phyloP scores from a whole-genome alignment of 2,797 vertebrate genomes.

The Gallinago solitaria region DNA sequence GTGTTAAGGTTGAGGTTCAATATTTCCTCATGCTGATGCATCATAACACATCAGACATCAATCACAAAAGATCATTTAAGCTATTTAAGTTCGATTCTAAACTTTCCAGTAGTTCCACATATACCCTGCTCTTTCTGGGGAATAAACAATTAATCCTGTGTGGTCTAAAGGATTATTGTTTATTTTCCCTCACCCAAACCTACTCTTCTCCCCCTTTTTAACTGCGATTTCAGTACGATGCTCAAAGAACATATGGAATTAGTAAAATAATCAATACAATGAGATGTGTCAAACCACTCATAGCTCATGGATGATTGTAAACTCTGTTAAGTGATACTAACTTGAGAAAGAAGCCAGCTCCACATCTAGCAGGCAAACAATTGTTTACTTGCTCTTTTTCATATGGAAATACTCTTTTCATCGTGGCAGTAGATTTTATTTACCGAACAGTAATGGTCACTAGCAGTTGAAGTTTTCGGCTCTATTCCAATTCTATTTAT shows the following conservation, averaged over 20 bases:
- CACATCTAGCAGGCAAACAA: not conserved
- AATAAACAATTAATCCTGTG: slow-evolving; percentile 49
- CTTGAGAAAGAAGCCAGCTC: not conserved
- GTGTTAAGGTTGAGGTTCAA: not conserved
- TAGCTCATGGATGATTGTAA: not conserved
- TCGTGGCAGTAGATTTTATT: not conserved
- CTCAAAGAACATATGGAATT: not conserved
- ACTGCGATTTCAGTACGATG: not conserved
- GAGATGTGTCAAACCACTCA: not conserved
- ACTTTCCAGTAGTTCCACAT: not conserved
- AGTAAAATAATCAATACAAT: not conserved
- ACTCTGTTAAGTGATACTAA: not conserved
- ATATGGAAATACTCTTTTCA: not conserved
- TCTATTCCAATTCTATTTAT: not conserved
- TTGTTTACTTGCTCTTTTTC: not conserved
- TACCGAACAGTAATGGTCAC: not conserved
- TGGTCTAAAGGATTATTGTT: slow-evolving; percentile 40
- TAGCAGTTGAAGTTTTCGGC: not conserved
- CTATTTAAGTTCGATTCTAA: not conserved
- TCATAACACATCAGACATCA: not conserved
- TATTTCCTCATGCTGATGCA: not conserved
- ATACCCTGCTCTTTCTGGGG: not conserved
- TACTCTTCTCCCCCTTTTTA: not conserved
- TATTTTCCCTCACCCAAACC: slow-evolving; percentile 2
- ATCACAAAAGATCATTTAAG: not conserved